These are phyloP conservation scores for Phataginus tricuspis DNA, from an alignment of 2,797 vertebrate genomes.

Conservation along the genomic window DNA sequence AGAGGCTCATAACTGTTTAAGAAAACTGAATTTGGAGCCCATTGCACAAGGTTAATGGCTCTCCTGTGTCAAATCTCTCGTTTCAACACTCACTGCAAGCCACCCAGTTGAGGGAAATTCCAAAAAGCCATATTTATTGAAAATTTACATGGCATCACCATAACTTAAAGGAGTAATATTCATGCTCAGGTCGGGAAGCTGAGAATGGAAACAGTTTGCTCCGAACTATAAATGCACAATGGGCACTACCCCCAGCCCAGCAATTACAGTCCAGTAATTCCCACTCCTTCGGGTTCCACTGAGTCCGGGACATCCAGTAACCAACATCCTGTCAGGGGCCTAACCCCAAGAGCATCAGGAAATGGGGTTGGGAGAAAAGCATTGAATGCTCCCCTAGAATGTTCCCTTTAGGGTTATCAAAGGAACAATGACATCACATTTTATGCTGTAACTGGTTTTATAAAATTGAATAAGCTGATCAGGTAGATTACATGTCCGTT, in stretches of 20 bases:
- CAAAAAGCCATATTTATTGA: not conserved
- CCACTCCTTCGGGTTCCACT: not conserved
- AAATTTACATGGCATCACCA: not conserved
- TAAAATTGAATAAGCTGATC: not conserved
- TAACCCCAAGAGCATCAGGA: not conserved
- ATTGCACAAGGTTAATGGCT: not conserved
- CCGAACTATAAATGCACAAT: not conserved
- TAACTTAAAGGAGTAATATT: not conserved
- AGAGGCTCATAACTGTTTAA: not conserved
- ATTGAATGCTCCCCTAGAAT: not conserved
- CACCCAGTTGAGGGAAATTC: not conserved
- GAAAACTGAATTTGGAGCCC: not conserved
- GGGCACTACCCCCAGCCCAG: not conserved
- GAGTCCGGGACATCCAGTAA: not conserved
- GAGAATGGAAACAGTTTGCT: not conserved
- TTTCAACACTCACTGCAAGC: slow-evolving; percentile 2
- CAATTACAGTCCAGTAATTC: not conserved
- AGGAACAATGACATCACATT: not conserved
- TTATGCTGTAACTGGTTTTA: not conserved
- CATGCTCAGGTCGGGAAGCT: not conserved
- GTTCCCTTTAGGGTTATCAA: not conserved
- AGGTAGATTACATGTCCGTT: not conserved
- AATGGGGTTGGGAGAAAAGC: not conserved
- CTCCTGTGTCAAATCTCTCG: not conserved
- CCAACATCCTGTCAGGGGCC: not conserved